phyloP scores from a whole-genome alignment of 1,140 invertebrate genomes.

The Sycophaga agraensis region DNA sequence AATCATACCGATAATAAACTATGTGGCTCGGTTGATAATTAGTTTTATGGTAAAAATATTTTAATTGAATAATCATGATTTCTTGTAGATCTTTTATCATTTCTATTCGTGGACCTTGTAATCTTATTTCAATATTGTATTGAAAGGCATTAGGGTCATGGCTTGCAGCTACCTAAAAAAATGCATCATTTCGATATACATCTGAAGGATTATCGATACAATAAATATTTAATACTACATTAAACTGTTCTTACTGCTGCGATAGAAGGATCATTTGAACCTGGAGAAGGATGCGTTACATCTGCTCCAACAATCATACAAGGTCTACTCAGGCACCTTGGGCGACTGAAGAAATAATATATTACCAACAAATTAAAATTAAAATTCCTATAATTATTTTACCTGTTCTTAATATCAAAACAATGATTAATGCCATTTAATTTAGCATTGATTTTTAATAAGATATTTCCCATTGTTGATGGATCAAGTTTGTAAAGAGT shows the following conservation, averaged over 20 bases:
- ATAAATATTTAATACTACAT: constrained; percentile 9
- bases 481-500: constrained; percentile 55
- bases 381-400: neutral
- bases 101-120: constrained; percentile 69
- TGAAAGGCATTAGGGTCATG: constrained; percentile 64
- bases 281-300: constrained; percentile 83
- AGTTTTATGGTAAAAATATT: constrained; percentile 56
- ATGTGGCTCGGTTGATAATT: constrained; percentile 62
- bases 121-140: constrained; percentile 70
- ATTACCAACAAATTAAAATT: neutral
- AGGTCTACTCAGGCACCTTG: constrained; percentile 48
- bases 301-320: constrained; percentile 82
- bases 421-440: constrained; percentile 80
- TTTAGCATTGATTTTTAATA: constrained; percentile 85
- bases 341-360: constrained; percentile 29
- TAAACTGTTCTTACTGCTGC: constrained; percentile 65
- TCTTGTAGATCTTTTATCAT: constrained; percentile 74
- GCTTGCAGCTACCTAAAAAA: constrained; percentile 65
- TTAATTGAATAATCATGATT: constrained; percentile 66
- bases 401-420: constrained; percentile 45
- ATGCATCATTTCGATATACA: neutral
- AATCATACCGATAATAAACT: constrained; percentile 66
- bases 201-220: neutral
- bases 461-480: constrained; percentile 68
- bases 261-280: constrained; percentile 71